A percentile compares a stretch with the other conserved stretches of the same genome.
phyloP scores from a whole-genome alignment of 2,113 vertebrate genomes.

The Corvus cornix region DNA sequence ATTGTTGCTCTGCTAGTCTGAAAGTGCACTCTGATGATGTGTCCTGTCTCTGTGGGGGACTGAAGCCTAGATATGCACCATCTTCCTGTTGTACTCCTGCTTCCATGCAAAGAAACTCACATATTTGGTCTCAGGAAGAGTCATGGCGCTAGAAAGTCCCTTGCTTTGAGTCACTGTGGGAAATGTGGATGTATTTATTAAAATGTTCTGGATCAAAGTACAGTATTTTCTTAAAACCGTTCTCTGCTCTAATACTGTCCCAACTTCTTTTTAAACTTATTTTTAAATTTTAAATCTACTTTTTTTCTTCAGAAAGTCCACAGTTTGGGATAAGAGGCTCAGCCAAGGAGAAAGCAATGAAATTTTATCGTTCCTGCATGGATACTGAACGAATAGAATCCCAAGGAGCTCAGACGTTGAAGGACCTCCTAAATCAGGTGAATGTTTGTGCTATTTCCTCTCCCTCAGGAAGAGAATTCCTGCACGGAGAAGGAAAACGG shows the following conservation, averaged over 20 bases:
- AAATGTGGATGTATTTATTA: background rate
- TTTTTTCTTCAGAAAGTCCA: slow-evolving; percentile 63
- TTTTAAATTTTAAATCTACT: background rate
- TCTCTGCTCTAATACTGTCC: background rate
- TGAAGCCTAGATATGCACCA: background rate
- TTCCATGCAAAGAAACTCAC: background rate
- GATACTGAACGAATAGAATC: slow-evolving; percentile 76
- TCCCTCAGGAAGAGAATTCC: background rate
- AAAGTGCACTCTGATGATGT: background rate
- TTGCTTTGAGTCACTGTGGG: background rate
- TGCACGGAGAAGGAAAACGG: background rate
- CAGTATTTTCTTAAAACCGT: background rate
- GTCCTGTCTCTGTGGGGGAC: background rate
- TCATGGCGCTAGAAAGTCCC: background rate
- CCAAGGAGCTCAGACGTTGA: slow-evolving; percentile 77
- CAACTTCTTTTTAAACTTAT: background rate
- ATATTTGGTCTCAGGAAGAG: background rate
- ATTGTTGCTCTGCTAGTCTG: background rate
- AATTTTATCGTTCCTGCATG: slow-evolving; percentile 87
- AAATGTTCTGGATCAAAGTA: background rate
- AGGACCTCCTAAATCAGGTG: slow-evolving; percentile 83
- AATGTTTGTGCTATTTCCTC: background rate
- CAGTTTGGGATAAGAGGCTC: slow-evolving; percentile 25
- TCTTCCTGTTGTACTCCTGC: background rate
- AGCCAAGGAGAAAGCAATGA: slow-evolving; percentile 80